These are phyloP conservation scores for Acanthornis magna DNA, from an alignment of 2,797 vertebrate genomes.

Conservation along the genomic window DNA sequence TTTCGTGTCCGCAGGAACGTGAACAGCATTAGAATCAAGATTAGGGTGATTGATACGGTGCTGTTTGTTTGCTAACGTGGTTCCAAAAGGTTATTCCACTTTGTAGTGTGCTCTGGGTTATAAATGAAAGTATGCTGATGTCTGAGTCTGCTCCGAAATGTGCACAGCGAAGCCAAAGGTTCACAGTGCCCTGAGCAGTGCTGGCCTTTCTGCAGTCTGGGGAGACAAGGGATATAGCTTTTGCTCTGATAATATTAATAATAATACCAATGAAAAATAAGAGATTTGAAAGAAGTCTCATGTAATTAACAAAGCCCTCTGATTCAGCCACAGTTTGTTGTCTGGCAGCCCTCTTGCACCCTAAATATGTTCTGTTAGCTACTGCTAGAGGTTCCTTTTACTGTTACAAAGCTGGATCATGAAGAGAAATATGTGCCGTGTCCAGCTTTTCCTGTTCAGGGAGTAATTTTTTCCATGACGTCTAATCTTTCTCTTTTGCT, in stretches of 20 bases:
- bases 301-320: not conserved
- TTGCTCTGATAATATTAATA: not conserved
- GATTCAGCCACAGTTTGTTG: not conserved
- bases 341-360: not conserved
- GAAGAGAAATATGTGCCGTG: slow-evolving; percentile 36
- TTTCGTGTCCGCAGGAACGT: not conserved
- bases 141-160: not conserved
- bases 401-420: slow-evolving; percentile 55
- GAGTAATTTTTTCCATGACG: slow-evolving; percentile 65
- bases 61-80: slow-evolving; percentile 14
- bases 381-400: slow-evolving; percentile 61
- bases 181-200: not conserved
- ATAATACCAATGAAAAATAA: not conserved
- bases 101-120: not conserved
- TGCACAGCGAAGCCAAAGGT: not conserved
- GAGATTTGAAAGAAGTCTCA: not conserved
- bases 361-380: not conserved
- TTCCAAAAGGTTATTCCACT: not conserved
- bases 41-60: not conserved
- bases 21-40: slow-evolving; percentile 26
- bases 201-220: not conserved
- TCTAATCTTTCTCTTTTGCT: slow-evolving; percentile 62
- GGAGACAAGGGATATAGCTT: rapidly evolving
- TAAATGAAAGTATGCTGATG: not conserved
- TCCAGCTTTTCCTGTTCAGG: slow-evolving; percentile 66